Base-by-base conservation (phyloP, 2,888 invertebrate species). In the Zaprionus bogoriensis region DNA sequence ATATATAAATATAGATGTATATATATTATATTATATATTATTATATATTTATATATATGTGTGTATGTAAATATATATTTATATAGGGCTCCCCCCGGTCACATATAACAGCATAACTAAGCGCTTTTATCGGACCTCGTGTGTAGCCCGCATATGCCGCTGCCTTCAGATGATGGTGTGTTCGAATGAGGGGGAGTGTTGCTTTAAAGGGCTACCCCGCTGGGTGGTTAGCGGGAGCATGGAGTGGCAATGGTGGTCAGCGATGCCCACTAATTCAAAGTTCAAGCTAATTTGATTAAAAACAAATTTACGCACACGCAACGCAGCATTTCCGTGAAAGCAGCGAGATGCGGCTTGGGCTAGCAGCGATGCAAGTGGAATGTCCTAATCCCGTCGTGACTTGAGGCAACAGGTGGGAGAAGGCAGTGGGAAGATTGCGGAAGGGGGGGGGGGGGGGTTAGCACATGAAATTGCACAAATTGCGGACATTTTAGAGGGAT, bases 281-380 rank as follows among this genome's bases (percentile, higher is more conserved):
- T 67, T 59, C 28, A 23, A 2, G 48, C 28, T 65, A 76, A 80
- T 71, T 63, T 45, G 64, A 76, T 83, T 70, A 64, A 60, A 75
- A 77, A 61, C 74, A 48, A 78, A 80, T 86, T 83, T 74, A 46
- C 36, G 14, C 41, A 46, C 55, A 28, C 78, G 84, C 32, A 82
- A 88, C 86, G 75, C 70, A 76, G n/a, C 68, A 83, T 82, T 88
- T 88, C 85, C 87, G 87, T 63, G n/a, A n/a, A n/a, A n/a, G n/a
- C n/a, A n/a, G n/a, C n/a, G n/a, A n/a, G n/a, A 62, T 22, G 30
- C 25, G 32, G 7, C 14, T 14, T 38, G 27, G 25, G 20, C 20
- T n/a, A 7, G 39, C 19, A 12, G 22, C 14, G 22, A 23, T 12
- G 22, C 17, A 25, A 9, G 28, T 9, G 25, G 17, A 10, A n/a